Conservation (phyloP, 2,888 invertebrate species). For the Petrolisthes manimaculis region DNA sequence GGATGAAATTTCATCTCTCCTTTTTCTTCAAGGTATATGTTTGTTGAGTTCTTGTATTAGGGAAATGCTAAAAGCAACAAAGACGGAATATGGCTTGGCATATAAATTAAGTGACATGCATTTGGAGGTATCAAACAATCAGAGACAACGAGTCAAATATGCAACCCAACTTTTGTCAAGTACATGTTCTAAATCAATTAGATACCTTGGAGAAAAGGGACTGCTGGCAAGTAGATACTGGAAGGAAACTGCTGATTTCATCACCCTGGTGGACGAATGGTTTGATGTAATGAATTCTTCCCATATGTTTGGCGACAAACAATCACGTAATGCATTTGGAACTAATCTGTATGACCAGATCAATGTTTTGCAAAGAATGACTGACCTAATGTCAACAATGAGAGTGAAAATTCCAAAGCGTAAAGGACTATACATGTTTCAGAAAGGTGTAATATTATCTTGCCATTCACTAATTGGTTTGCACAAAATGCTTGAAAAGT, state of each 20-base stretch:
- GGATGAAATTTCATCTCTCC: too few relatives aligned
- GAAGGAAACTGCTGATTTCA: constrained; percentile 32
- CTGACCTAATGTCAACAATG: neutral
- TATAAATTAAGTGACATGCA: constrained; percentile 3
- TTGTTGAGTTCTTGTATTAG: constrained; percentile 1
- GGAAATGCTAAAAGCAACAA: neutral
- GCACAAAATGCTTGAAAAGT: neutral
- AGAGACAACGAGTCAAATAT: constrained; percentile 8
- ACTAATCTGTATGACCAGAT: neutral
- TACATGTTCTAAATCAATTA: constrained; percentile 6
- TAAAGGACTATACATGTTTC: neutral
- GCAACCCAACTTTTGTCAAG: constrained; percentile 12
- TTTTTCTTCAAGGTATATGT: too few relatives aligned
- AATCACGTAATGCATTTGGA: constrained; percentile 12
- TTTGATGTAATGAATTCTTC: constrained; percentile 29
- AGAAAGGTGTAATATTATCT: neutral
- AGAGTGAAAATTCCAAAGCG: neutral
- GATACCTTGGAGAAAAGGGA: constrained; percentile 25
- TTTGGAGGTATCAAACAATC: neutral
- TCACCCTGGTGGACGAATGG: constrained; percentile 20
- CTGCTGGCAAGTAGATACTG: constrained; percentile 14
- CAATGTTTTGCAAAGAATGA: constrained; percentile 12
- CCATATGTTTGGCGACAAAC: neutral
- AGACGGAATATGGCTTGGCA: constrained; percentile 6
- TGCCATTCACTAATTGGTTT: neutral